Evolutionary conservation across 2,797 vertebrate species (phyloP).

Genomic region (Squalus acanthias): DNA sequence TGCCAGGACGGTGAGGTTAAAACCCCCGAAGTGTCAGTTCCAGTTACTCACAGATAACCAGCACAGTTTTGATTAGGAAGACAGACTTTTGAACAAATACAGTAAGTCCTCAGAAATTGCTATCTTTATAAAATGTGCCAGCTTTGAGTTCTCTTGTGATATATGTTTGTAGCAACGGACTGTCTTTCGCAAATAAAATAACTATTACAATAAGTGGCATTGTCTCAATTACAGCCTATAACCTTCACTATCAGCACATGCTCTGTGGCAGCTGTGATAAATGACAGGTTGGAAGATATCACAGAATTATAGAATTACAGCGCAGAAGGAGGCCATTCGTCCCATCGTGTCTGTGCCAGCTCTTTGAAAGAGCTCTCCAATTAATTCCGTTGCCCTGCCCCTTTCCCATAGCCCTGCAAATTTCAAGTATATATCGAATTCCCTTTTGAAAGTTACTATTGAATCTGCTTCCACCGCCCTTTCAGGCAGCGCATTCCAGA

Average conservation of each 20-base stretch:
- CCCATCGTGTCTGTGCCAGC: neutral
- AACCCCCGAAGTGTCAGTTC: neutral
- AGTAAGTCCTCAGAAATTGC: neutral
- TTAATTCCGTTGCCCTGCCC: neutral
- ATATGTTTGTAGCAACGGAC: neutral
- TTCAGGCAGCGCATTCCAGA: too few relatives aligned
- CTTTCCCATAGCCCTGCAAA: too few relatives aligned
- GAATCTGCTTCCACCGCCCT: too few relatives aligned
- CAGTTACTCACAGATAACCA: neutral
- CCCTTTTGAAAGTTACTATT: too few relatives aligned
- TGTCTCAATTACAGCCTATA: neutral
- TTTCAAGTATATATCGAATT: too few relatives aligned
- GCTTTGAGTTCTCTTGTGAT: neutral
- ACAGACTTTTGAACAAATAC: neutral
- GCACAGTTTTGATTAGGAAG: neutral
- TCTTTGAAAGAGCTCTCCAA: neutral
- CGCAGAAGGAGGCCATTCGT: neutral
- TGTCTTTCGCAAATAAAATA: neutral
- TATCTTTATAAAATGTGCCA: neutral
- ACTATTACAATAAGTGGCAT: neutral
- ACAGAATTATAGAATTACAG: neutral
- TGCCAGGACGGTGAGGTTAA: neutral
- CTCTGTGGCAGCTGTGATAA: neutral
- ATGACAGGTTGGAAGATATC: neutral
- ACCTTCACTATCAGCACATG: neutral